phyloP scores from a whole-genome alignment of 2,797 vertebrate species.

The Danio kyathit region DNA sequence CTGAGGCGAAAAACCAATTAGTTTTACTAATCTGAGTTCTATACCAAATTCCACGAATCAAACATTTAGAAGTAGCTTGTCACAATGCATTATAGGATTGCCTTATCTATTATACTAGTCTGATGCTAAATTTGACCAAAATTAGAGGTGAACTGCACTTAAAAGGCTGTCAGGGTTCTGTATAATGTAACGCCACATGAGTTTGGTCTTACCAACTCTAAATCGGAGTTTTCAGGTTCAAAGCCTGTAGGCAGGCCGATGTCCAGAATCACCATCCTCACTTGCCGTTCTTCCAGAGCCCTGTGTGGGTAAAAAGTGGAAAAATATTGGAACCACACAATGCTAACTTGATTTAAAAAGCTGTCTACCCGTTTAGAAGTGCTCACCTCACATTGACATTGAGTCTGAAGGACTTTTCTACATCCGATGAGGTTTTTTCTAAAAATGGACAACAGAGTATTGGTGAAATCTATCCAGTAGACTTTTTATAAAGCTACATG shows the following conservation, averaged over 20 bases:
- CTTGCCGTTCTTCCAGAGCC: conserved; percentile 69
- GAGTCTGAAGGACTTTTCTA: conserved; percentile 73
- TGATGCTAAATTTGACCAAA: neutral
- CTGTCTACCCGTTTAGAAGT: neutral
- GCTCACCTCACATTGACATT: conserved; percentile 75
- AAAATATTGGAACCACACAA: neutral
- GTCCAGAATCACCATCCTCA: conserved; percentile 80
- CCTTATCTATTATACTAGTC: neutral
- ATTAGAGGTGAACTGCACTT: neutral
- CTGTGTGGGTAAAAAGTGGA: conserved; percentile 59
- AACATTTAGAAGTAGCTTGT: neutral
- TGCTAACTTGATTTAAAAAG: neutral
- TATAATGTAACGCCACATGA: neutral
- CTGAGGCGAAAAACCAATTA: too few species aligned
- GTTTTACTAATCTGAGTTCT: too few species aligned
- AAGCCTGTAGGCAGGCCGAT: conserved; percentile 80
- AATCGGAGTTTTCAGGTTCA: conserved; percentile 77
- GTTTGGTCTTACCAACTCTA: conserved; percentile 72
- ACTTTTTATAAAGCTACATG: too few species aligned
- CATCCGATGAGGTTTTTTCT: conserved; percentile 75
- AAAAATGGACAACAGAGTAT: neutral
- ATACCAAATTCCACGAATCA: too few species aligned
- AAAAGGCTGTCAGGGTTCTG: neutral
- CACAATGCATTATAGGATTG: neutral
- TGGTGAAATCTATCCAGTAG: neutral